Base-by-base conservation (phyloP, 2,113 vertebrate genomes). In the Synchiropus splendidus region DNA sequence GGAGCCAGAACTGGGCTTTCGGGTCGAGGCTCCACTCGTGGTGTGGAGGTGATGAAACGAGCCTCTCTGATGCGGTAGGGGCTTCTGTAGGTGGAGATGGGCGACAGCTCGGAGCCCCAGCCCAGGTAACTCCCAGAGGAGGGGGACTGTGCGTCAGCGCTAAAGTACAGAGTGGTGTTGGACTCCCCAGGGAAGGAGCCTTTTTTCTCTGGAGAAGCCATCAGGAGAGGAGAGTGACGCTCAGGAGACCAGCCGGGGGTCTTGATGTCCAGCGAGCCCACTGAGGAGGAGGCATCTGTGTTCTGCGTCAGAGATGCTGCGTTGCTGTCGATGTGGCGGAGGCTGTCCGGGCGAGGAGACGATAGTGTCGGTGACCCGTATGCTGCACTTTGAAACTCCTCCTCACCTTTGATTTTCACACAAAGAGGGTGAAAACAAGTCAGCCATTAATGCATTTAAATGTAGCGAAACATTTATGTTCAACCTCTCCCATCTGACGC, bases 41-140 rank as follows among this genome's bases (percentile, higher is more conserved):
- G 74, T 5, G 78, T 79, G 33, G 80, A 78, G 4, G 79, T 62
- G 51, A 74, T 2, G 18, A 83, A 81, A 11, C 72, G 80, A 11
- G 80, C 76, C 45, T 83, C 80, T 21, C 78, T 66, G 52, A 83
- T 79, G 10, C 80, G 68, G 36, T 83, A 83, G 42, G 80, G 80
- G 38, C 78, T 83, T 40, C 80, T 51, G 56, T 81, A 81, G 44
- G 37, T 61, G 48, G 80, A 83, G 42, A 83, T 79, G 37, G 80
- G 80, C 0, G 80, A 83, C 50, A 83, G 16, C 76, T 83, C 78
- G 1, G 80, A 83, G 10, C 80, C 80, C 80, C 80, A 83, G 50
- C 80, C 80, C 0, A 83, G 67, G 18, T 83, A 83, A 46, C 80
- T 83, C 2, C 80, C 80, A 15, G 57, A 81, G 17, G 80, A 81